Base-by-base conservation (phyloP, 2,797 vertebrate species). In the Hyperoplus lanceolatus region DNA sequence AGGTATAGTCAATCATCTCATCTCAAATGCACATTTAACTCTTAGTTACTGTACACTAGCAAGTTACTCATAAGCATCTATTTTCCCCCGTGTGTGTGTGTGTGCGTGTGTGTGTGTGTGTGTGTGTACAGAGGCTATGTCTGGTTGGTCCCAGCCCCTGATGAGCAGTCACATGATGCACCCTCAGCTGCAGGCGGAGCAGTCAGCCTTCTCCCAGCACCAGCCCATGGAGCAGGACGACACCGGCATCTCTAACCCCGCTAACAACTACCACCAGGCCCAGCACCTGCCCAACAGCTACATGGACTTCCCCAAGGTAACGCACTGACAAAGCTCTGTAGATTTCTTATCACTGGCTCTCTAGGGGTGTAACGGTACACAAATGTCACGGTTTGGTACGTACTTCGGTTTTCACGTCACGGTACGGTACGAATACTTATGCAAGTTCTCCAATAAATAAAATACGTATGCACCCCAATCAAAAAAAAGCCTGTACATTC, bases 221-320 rank as follows among this genome's bases (percentile, higher is more conserved):
- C 98, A 99, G 89, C 96, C 97, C 38, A 97, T 99, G 98, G 98
- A 99, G 91, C 97, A 98, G 94, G 98, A 99, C 73, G 98, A 99
- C 94, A 98, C 97, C 12, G 98, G 98, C 94, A 98, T 99, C 57
- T 96, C 98, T 87, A 97, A 98, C 90, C 98, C 98, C 55, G 97
- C 98, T 3, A 99, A 98, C 92, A 97, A 96, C 93, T 99, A 98
- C 92, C 98, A 99, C 95, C 98, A 98, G 95, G 96, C 97, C 77
- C 93, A 93, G 82, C 94, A 95, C 86, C 94, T 99, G 94, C 96
- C 97, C 94, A 98, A 96, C 94, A 97, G 94, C 92, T 99, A 98
- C 95, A 97, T 98, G 95, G 98, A 98, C 95, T 99, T 99, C 94
- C 97, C 97, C 85, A 99, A 98, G 96, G 98, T 99, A 94, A 75